These are phyloP conservation scores for Nomada fucata DNA, from an alignment of 2,888 invertebrate genomes.

Conservation along the genomic window DNA sequence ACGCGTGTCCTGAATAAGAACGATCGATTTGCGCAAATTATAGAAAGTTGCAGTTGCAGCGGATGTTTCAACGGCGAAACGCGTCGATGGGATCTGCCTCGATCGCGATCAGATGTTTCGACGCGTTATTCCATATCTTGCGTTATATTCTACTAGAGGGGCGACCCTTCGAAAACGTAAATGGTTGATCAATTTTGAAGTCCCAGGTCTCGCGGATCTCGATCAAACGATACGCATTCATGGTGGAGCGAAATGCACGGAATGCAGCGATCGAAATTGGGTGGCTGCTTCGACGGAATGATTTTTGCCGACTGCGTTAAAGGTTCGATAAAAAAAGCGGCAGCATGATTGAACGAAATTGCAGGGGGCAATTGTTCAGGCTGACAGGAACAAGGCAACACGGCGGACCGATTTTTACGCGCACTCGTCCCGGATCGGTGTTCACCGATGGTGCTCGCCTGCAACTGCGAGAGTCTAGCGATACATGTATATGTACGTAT, in stretches of 20 bases:
- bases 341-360: constrained; percentile 20
- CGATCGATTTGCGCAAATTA: constrained; percentile 75
- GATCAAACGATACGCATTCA: not conserved
- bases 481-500: constrained; percentile 11
- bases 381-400: constrained; percentile 9
- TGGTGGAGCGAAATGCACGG: not conserved
- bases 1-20: constrained; percentile 77
- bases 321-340: constrained; percentile 13
- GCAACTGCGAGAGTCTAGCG: constrained; percentile 14
- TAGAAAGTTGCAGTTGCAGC: constrained; percentile 34
- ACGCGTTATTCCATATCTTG: no score
- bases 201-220: not conserved
- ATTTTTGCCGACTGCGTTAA: constrained; percentile 4
- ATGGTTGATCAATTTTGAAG: not conserved
- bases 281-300: not conserved
- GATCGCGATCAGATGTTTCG: constrained; percentile 1
- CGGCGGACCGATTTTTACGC: constrained; percentile 38
- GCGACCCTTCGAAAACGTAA: no score
- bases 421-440: constrained; percentile 46
- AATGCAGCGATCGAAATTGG: not conserved
- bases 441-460: constrained; percentile 36
- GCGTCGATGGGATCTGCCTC: not conserved
- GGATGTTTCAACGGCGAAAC: not conserved
- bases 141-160: no score
- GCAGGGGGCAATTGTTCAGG: constrained; percentile 23